phyloP scores from a whole-genome alignment of 2,888 invertebrate species.

The Neoascia interrupta region DNA sequence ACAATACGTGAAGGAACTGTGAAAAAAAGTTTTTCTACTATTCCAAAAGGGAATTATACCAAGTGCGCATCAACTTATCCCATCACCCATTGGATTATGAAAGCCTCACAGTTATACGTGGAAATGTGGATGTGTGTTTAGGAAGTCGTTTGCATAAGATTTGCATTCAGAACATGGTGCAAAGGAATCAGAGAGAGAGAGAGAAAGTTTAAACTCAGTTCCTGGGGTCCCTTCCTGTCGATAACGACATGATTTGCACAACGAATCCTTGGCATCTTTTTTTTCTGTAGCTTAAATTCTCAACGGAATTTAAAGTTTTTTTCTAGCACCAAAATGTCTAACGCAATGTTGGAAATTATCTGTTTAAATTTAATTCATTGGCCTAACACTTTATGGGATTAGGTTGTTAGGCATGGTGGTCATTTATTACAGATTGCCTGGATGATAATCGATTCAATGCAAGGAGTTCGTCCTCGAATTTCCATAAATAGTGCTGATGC shows the following conservation, averaged over 20 bases:
- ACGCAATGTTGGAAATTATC: constrained; percentile 10
- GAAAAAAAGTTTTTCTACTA: constrained; percentile 60
- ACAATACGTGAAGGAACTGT: constrained; percentile 62
- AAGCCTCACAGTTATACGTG: constrained; percentile 47
- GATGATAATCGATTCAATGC: no score
- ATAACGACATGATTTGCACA: constrained; percentile 54
- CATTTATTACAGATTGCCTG: no score
- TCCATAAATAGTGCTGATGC: no score
- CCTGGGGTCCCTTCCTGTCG: constrained; percentile 44
- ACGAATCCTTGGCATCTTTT: not conserved
- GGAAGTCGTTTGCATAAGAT: constrained; percentile 63
- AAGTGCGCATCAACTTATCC: constrained; percentile 66
- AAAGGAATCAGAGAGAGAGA: constrained; percentile 37
- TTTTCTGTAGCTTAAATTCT: not conserved
- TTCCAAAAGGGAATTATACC: constrained; percentile 50
- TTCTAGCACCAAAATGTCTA: no score
- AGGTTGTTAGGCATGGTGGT: no score
- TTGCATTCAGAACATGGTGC: constrained; percentile 53
- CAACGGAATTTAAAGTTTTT: constrained; percentile 14
- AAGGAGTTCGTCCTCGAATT: no score
- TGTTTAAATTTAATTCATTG: no score
- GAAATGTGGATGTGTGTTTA: constrained; percentile 19
- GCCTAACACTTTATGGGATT: no score
- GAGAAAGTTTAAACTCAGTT: constrained; percentile 45
- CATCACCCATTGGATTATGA: constrained; percentile 60